Evolutionary conservation across 2,888 invertebrate genomes (phyloP).

Genomic region (Latrodectus elegans): DNA sequence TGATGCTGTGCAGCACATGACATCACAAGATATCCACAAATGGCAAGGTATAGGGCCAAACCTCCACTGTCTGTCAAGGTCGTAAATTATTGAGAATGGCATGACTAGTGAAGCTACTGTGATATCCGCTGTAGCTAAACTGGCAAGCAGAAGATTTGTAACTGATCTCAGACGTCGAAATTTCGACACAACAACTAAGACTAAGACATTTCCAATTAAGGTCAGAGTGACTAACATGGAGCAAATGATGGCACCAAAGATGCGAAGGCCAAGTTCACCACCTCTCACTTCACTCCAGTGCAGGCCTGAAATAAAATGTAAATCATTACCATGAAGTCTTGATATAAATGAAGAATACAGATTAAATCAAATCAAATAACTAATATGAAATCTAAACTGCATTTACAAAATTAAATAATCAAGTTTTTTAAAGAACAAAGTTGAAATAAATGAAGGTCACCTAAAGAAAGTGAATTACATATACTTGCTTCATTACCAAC

Average conservation of each 20-base stretch:
- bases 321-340: not conserved
- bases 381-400: not conserved
- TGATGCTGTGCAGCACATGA: conserved; percentile 75
- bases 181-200: conserved; percentile 73
- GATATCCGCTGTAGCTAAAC: conserved; percentile 74
- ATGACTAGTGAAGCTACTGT: conserved; percentile 74
- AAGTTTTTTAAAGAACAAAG: not conserved
- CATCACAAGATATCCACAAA: conserved; percentile 75
- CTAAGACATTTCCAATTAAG: conserved; percentile 73
- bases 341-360: not conserved
- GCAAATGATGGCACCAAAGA: conserved; percentile 70
- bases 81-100: conserved; percentile 74
- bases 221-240: conserved; percentile 72
- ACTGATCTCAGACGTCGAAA: conserved; percentile 73
- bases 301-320: conserved; percentile 34
- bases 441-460: not conserved
- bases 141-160: conserved; percentile 74
- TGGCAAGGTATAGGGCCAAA: conserved; percentile 74
- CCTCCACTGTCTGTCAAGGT: conserved; percentile 75
- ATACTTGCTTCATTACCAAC: too few relatives aligned
- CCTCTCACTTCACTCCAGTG: conserved; percentile 53
- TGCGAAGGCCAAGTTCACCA: conserved; percentile 59
- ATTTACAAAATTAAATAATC: not conserved
- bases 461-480: not conserved
- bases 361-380: not conserved